A percentile compares a stretch with the other conserved stretches of the same genome.
phyloP scores from a whole-genome alignment of 2,888 invertebrate genomes.

The Lochmaea crataegi region DNA sequence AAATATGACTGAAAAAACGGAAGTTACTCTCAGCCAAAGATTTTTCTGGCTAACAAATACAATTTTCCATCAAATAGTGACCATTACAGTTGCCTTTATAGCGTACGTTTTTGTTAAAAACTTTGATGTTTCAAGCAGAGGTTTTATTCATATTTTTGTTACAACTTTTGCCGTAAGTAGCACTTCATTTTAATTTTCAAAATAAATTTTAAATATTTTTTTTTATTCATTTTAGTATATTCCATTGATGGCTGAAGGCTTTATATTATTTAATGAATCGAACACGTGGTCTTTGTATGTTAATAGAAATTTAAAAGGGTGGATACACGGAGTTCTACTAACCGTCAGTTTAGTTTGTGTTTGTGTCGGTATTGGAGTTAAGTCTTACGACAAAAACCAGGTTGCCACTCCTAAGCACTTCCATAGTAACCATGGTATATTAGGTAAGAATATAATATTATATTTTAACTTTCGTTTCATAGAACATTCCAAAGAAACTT shows the following conservation, averaged over 20 bases:
- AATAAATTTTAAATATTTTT: no score
- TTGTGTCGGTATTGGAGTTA: slow-evolving; percentile 50
- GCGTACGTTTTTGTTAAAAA: slow-evolving; percentile 53
- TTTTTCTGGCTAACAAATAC: slow-evolving; percentile 49
- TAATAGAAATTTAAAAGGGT: slow-evolving; percentile 49
- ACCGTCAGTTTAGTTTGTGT: slow-evolving; percentile 45
- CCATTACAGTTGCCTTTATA: slow-evolving; percentile 50
- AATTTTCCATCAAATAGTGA: slow-evolving; percentile 53
- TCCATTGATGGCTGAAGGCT: slow-evolving; percentile 56
- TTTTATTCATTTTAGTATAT: slow-evolving; percentile 55
- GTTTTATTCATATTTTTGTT: slow-evolving; percentile 54
- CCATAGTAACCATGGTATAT: slow-evolving; percentile 26
- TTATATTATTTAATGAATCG: slow-evolving; percentile 53
- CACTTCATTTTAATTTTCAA: not conserved
- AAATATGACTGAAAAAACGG: slow-evolving; percentile 27
- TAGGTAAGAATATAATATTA: slow-evolving; percentile 23
- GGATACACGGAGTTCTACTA: slow-evolving; percentile 52
- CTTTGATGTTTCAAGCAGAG: slow-evolving; percentile 36
- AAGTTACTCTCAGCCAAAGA: slow-evolving; percentile 40
- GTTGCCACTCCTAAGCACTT: not conserved
- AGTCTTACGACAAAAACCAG: slow-evolving; percentile 35
- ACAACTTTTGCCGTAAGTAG: slow-evolving; percentile 57
- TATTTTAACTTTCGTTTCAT: no score
- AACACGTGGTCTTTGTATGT: slow-evolving; percentile 52
- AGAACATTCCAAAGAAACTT: no score